A percentile compares a stretch with the other conserved stretches of the same genome.
Evolutionary conservation across 2,888 invertebrate genomes (phyloP).

Genomic region (Mamestra brassicae): DNA sequence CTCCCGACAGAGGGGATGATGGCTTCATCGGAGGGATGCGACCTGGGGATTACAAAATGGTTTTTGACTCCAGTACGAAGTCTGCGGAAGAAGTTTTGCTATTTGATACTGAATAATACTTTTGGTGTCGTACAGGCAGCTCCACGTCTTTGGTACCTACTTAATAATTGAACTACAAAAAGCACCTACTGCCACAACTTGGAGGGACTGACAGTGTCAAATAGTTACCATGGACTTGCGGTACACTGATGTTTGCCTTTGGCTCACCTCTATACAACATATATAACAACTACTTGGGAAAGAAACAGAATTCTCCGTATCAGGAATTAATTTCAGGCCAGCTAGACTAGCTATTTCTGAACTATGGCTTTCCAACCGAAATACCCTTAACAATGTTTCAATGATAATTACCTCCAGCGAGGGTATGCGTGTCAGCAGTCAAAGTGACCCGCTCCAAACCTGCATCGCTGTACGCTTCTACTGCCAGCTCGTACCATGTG

Average conservation of each 20-base stretch:
- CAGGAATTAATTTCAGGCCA: background rate
- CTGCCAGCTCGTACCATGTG: conserved; percentile 91
- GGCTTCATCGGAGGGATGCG: conserved; percentile 85
- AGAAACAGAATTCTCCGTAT: background rate
- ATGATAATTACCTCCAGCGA: conserved; percentile 85
- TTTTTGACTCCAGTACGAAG: background rate
- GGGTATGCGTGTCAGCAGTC: conserved; percentile 91
- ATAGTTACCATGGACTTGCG: background rate
- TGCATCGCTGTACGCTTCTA: conserved; percentile 91
- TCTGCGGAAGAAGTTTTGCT: background rate
- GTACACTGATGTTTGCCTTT: background rate
- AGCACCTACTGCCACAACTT: background rate
- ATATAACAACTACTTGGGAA: background rate
- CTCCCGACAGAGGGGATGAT: conserved; percentile 81
- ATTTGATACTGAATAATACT: background rate
- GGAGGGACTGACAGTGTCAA: background rate
- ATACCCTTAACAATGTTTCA: background rate
- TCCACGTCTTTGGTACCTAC: too few relatives aligned
- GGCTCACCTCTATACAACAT: background rate
- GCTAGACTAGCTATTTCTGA: background rate
- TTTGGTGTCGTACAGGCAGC: too few relatives aligned
- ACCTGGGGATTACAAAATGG: conserved; percentile 69
- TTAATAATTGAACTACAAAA: background rate
- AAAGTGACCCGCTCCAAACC: conserved; percentile 90
- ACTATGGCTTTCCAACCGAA: too few relatives aligned